A percentile compares a stretch with the other conserved stretches of the same genome.
Evolutionary conservation across 2,113 vertebrate genomes (phyloP).

Genomic region (Grammomys dolichurus): DNA sequence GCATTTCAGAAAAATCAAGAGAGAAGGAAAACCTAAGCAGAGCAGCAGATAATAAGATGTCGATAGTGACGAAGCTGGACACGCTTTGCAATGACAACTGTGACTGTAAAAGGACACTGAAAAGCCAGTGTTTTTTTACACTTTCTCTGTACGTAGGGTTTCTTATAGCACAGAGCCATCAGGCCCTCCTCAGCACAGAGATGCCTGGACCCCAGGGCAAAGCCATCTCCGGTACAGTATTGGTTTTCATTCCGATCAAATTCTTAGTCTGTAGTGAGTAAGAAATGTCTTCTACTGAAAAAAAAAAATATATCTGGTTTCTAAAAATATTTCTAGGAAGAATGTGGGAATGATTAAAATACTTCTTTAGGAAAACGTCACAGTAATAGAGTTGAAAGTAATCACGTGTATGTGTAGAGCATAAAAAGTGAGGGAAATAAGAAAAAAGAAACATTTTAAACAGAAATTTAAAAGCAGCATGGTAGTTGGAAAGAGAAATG

Average conservation of each 20-base stretch:
- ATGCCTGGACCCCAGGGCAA: background rate
- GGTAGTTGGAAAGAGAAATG: background rate
- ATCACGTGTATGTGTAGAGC: background rate
- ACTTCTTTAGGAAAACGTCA: constrained; percentile 31
- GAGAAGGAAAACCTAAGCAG: background rate
- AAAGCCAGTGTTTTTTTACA: background rate
- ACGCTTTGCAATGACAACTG: background rate
- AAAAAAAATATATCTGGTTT: background rate
- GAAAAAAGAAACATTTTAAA: background rate
- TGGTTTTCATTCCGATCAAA: constrained; percentile 49
- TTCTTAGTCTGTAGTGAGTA: background rate
- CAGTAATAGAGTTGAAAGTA: background rate
- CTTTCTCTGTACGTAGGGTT: background rate
- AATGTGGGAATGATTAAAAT: constrained; percentile 47
- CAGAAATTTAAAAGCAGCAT: background rate
- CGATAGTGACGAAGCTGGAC: background rate
- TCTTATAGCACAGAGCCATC: background rate
- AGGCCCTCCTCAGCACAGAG: background rate
- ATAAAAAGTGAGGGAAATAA: background rate
- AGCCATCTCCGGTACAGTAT: background rate
- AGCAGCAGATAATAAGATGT: constrained; percentile 42
- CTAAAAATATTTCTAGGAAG: constrained; percentile 37
- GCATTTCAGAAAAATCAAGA: constrained; percentile 24
- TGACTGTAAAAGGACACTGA: background rate
- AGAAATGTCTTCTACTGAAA: background rate